Base-by-base conservation (phyloP, 2,888 invertebrate genomes). In the Sminthurides aquaticus region DNA sequence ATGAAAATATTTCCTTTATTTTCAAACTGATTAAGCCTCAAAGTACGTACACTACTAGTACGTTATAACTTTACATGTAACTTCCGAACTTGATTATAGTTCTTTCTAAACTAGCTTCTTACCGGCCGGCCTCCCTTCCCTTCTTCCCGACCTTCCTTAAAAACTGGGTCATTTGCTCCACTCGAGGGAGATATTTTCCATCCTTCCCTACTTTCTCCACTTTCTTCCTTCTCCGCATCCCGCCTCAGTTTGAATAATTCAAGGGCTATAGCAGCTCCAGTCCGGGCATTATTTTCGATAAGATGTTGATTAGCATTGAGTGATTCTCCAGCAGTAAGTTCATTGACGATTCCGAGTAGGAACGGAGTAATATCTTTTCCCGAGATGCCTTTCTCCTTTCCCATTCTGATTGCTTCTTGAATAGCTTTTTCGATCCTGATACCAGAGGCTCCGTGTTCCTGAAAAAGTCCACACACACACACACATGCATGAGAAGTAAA, bases 281-380 rank as follows among this genome's bases (percentile, higher is more conserved):
- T 84, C 76, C 79, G 81, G 1, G 95, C 97, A 80, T 98, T 98
- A 80, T 97, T 94, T 81, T 91, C 87, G 76, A 99, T 88, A 65
- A 99, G 82, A 28, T 62, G 67, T 65, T 71, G 87, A 94, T 93
- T 99, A 43, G 95, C 85, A 76, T 81, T 77, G 48, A 98, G 82
- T 20, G 95, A 94, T 74, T 83, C 84, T 48, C 96, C 97, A 18
- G 81, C 78, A 0, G 96, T 96, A n/a, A 89, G 82, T 71, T 85
- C 81, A 26, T 88, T 84, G 26, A 99, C 87, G 74, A 86, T 83
- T 49, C 85, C 80, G 43, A 99, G 81, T 29, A 99, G 82, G 79
- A 88, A 98, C 1, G 99, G 99, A 1, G 99, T 99, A 8, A 97
- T 86, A 74, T 90, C 85, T 79, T 93, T 95, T 1, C 98, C 97